Evolutionary conservation across 2,797 vertebrate species (phyloP), one percentile per base, ranked within the genome.

Genomic region (Ctenopoma multispine): DNA sequence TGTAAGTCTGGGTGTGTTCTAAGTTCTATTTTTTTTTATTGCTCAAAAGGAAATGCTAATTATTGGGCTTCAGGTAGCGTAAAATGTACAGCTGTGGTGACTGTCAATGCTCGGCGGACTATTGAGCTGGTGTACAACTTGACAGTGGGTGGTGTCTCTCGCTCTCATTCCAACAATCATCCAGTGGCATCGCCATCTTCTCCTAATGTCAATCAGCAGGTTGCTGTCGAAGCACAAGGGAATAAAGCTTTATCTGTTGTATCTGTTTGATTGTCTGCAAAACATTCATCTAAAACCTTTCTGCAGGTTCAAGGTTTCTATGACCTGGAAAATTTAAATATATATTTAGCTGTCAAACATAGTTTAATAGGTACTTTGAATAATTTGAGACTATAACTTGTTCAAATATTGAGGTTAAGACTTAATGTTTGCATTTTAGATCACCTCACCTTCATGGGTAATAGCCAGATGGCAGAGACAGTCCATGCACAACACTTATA

Each of bases 41-140:
- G 21, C 88, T 85, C 83, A 89, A 91, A 93, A 93, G 89, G 84
- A 92, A 93, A 90, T 85, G 78, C 93, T 96, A 96, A 97, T 97
- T 96, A 96, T 95, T 95, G 94, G 94, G 95, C 94, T 95, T 96
- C 94, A 95, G 94, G 92, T 94, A 95, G 93, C 86, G 79, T 95
- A 95, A 96, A 96, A 96, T 94, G 86, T 87, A 92, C 95, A 96
- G 92, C 95, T 96, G 91, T 94, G 93, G 89, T 70, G 89, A 93
- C 93, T 95, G 93, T 95, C 94, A 95, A 93, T 92, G 92, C 93
- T 91, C 84, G 84, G 80, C 86, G 90, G 94, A 93, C 92, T 95
- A 94, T 92, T 93, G 93, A 94, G 94, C 92, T 91, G 91, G 87
- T 95, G 93, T 94, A 87, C 82, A 91, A 68, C 92, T 92, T 95